A percentile compares a stretch with the other conserved stretches of the same genome.
These are phyloP conservation scores for Oxycera nigricornis DNA, from an alignment of 2,888 invertebrate species.

Conservation along the genomic window DNA sequence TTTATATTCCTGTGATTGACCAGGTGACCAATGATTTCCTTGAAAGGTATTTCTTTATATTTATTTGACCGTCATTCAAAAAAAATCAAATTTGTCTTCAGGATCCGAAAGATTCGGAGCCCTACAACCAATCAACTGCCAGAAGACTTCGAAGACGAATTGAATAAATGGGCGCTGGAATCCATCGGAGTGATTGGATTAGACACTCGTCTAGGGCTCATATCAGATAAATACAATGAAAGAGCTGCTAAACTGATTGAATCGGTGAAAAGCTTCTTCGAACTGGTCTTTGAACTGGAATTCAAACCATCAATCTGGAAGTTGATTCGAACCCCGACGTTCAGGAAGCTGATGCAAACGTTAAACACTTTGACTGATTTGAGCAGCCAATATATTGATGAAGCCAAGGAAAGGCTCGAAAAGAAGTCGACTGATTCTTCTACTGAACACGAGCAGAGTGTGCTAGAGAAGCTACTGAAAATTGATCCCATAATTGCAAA, in stretches of 20 bases:
- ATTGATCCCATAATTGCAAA: constrained; percentile 69
- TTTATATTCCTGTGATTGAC: constrained; percentile 54
- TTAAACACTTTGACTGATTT: constrained; percentile 56
- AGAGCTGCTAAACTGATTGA: constrained; percentile 51
- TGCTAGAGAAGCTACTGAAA: constrained; percentile 70
- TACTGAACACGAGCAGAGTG: constrained; percentile 65
- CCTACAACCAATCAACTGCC: constrained; percentile 50
- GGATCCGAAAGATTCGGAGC: constrained; percentile 52
- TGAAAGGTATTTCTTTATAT: constrained; percentile 49
- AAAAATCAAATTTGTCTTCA: constrained; percentile 42
- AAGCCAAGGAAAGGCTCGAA: constrained; percentile 53
- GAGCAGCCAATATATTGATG: constrained; percentile 58
- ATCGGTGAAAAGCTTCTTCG: constrained; percentile 53
- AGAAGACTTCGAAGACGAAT: constrained; percentile 62
- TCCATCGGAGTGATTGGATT: constrained; percentile 61
- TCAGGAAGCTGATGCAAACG: constrained; percentile 53
- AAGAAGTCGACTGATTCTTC: not conserved
- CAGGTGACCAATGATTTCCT: constrained; percentile 55
- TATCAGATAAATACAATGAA: constrained; percentile 42
- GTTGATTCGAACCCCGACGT: constrained; percentile 54
- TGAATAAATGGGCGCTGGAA: constrained; percentile 69
- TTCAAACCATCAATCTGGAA: constrained; percentile 57
- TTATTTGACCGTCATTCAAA: not conserved
- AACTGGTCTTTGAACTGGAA: constrained; percentile 54
- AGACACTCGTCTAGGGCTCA: constrained; percentile 56